Evolutionary conservation across 1,140 invertebrate species (phyloP).

Genomic region (Sarcophaga bullata): DNA sequence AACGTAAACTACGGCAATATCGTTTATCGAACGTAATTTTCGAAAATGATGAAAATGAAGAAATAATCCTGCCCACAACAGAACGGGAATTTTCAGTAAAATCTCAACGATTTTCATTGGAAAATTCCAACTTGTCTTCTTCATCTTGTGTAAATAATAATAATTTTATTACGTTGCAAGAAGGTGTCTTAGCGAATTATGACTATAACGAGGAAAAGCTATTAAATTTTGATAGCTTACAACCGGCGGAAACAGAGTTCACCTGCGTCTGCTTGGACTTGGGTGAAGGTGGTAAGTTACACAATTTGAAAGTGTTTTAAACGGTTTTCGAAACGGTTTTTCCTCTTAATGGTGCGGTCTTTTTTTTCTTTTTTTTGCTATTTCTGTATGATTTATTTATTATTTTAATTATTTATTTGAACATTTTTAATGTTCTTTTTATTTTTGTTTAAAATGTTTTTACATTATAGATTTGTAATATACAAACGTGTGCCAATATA

Average conservation of each 20-base stretch:
- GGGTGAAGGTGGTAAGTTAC: not conserved
- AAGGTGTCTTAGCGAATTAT: not conserved
- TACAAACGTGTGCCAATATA: conserved; percentile 11
- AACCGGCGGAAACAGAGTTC: not conserved
- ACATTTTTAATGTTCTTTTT: not conserved
- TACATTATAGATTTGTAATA: conserved; percentile 16
- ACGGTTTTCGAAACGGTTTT: too few relatives aligned
- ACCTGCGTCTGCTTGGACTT: not conserved
- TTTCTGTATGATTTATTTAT: not conserved
- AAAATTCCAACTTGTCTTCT: not conserved
- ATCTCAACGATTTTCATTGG: not conserved
- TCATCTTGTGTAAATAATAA: not conserved
- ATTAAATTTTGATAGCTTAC: not conserved
- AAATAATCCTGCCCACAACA: not conserved
- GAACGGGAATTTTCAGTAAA: not conserved
- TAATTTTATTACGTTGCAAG: not conserved
- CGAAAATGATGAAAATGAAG: not conserved
- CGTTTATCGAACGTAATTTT: not conserved
- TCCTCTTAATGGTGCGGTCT: too few relatives aligned
- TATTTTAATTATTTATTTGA: not conserved
- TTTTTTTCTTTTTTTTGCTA: too few relatives aligned
- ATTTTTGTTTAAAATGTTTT: conserved; percentile 1
- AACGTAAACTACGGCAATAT: conserved; percentile 33
- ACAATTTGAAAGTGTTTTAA: too few relatives aligned
- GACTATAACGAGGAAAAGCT: not conserved